Conservation (phyloP, 2,797 vertebrate species). For the Eutrigla gurnardus region DNA sequence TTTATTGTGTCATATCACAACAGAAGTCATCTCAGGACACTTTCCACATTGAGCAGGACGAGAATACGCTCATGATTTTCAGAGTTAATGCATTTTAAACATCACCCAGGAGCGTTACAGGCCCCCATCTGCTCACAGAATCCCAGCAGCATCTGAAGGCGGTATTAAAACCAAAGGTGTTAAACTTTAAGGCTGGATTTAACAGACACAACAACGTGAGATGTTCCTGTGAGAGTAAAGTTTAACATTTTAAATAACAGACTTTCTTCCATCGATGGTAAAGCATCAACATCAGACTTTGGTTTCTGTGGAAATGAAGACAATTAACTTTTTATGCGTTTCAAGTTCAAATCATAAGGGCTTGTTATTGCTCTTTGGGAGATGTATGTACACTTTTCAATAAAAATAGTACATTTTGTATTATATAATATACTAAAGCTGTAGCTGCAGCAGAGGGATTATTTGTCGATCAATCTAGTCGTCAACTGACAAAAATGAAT, state of each 20-base stretch:
- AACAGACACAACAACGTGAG: not conserved
- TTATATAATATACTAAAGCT: not conserved
- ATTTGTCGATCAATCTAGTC: not conserved
- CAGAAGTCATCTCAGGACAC: too few species aligned
- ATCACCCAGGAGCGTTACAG: too few species aligned
- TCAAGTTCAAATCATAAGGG: not conserved
- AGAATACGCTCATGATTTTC: too few species aligned
- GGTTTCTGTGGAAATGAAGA: too few species aligned
- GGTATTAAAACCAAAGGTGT: not conserved
- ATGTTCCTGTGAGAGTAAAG: not conserved
- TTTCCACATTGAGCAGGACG: too few species aligned
- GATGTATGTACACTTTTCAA: not conserved
- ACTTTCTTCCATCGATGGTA: too few species aligned
- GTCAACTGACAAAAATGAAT: not conserved
- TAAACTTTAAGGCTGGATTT: not conserved
- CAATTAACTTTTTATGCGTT: not conserved
- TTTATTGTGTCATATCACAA: too few species aligned
- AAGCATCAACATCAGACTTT: too few species aligned
- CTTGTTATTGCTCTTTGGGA: not conserved
- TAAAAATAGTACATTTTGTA: not conserved
- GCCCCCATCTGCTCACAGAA: not conserved
- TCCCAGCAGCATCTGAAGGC: conserved; percentile 2
- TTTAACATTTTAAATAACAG: not conserved
- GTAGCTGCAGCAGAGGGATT: not conserved
- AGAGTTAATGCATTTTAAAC: too few species aligned